Percentiles rank a stretch among this genome's conserved stretches.
Conservation (phyloP, 1,140 invertebrate species). For the Marisa cornuarietis region DNA sequence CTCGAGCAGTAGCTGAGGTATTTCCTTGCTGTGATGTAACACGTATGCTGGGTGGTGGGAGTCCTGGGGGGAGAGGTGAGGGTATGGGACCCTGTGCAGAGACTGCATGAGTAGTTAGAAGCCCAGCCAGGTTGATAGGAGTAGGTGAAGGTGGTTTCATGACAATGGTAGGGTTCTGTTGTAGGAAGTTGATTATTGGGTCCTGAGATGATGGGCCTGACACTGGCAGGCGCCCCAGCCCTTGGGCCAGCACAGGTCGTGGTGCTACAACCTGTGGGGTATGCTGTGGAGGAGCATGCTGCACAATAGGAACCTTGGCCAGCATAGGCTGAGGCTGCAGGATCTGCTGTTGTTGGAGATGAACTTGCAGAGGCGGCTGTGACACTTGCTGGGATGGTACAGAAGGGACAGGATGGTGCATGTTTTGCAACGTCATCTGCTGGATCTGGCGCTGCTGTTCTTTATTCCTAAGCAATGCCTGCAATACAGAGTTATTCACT, state of each 20-base stretch:
- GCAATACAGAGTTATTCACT: not conserved
- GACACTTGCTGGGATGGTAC: conserved; percentile 73
- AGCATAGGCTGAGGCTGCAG: conserved; percentile 1
- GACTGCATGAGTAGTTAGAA: conserved; percentile 31
- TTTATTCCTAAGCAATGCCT: conserved; percentile 58
- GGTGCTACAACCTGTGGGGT: conserved; percentile 58
- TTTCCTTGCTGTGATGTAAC: conserved; percentile 61
- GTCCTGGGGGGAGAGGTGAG: conserved; percentile 42
- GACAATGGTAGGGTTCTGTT: conserved; percentile 60
- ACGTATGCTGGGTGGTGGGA: conserved; percentile 46
- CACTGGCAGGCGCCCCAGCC: conserved; percentile 10
- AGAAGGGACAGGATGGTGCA: conserved; percentile 46
- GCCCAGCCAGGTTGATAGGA: conserved; percentile 31
- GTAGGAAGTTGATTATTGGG: conserved; percentile 69
- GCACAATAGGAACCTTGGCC: conserved; percentile 15
- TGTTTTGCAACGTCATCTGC: conserved; percentile 49
- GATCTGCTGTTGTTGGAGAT: conserved; percentile 57
- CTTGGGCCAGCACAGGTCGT: conserved; percentile 9
- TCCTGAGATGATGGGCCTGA: conserved; percentile 69
- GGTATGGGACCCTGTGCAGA: conserved; percentile 31
- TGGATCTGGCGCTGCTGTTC: conserved; percentile 57
- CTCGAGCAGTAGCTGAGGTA: conserved; percentile 51
- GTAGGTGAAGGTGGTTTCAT: conserved; percentile 61
- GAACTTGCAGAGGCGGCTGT: conserved; percentile 75
- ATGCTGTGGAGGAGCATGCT: conserved; percentile 63